Conservation (phyloP, 2,888 invertebrate species). For the Panorpa germanica region DNA sequence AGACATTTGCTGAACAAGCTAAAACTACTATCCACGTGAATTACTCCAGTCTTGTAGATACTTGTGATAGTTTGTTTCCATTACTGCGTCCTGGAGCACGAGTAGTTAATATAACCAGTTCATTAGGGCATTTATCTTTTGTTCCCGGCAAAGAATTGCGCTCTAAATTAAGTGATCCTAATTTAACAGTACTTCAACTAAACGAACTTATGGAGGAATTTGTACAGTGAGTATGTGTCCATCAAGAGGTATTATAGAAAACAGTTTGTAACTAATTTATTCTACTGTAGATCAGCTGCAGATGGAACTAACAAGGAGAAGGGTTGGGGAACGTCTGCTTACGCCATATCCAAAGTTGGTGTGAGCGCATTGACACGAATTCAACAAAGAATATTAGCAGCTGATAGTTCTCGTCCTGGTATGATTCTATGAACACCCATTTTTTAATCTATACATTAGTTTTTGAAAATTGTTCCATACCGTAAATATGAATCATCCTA, state of each 20-base stretch:
- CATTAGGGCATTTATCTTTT: conserved; percentile 37
- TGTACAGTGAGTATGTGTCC: too few relatives aligned
- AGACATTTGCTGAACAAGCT: conserved; percentile 35
- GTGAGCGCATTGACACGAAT: conserved; percentile 33
- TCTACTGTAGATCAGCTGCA: too few relatives aligned
- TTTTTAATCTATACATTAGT: too few relatives aligned
- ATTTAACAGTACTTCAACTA: conserved; percentile 28
- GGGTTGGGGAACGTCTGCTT: conserved; percentile 35
- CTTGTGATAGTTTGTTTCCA: conserved; percentile 47
- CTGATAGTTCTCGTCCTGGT: too few relatives aligned
- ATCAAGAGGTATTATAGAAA: too few relatives aligned
- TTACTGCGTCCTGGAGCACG: conserved; percentile 42
- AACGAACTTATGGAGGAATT: too few relatives aligned
- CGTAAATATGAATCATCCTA: too few relatives aligned
- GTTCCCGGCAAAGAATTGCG: too few relatives aligned
- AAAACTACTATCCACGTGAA: conserved; percentile 44
- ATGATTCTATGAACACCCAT: too few relatives aligned
- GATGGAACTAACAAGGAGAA: conserved; percentile 26
- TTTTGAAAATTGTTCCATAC: too few relatives aligned
- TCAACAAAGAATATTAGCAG: conserved; percentile 34
- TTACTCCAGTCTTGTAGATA: conserved; percentile 39
- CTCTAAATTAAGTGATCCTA: conserved; percentile 23
- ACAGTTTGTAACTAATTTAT: too few relatives aligned
- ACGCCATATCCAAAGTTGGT: conserved; percentile 45
- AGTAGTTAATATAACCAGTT: conserved; percentile 54